Percentiles rank a stretch among this genome's conserved stretches.
Evolutionary conservation across 2,113 vertebrate species (phyloP).

Genomic region (Silurus meridionalis): DNA sequence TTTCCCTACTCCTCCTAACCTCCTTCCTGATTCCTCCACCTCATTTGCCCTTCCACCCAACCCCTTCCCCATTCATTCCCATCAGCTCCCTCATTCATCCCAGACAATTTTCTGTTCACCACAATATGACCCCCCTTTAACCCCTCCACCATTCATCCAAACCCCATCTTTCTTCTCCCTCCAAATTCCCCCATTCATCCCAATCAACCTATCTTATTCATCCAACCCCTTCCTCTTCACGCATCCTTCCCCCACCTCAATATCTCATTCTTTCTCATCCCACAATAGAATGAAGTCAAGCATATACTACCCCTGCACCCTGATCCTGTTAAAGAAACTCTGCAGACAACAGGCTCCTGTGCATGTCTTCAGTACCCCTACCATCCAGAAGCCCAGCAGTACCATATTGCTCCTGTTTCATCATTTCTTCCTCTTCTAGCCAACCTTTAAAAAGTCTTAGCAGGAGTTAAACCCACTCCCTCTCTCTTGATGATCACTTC

Average conservation of each 20-base stretch:
- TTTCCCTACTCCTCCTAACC: neutral
- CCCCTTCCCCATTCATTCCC: neutral
- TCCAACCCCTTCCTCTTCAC: neutral
- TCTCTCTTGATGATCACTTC: neutral
- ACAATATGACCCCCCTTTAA: neutral
- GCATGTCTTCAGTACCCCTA: too few relatives aligned
- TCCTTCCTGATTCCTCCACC: neutral
- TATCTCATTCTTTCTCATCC: neutral
- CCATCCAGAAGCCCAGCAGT: neutral
- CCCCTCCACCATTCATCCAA: neutral
- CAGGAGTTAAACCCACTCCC: neutral
- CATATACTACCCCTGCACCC: too few relatives aligned
- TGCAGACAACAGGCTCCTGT: neutral
- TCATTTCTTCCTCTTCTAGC: neutral
- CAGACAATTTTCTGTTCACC: too few relatives aligned
- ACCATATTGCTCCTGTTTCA: neutral
- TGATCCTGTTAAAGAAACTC: constrained; percentile 7
- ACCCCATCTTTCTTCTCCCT: neutral
- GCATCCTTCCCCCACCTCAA: neutral
- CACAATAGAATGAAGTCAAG: neutral
- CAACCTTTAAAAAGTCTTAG: too few relatives aligned
- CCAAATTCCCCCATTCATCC: neutral
- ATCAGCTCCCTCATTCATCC: neutral
- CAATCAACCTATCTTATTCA: neutral
- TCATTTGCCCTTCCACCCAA: neutral